Percentiles rank a stretch among this genome's conserved stretches.
phyloP scores from a whole-genome alignment of 2,113 vertebrate species.

The Oreochromis tanganicae region DNA sequence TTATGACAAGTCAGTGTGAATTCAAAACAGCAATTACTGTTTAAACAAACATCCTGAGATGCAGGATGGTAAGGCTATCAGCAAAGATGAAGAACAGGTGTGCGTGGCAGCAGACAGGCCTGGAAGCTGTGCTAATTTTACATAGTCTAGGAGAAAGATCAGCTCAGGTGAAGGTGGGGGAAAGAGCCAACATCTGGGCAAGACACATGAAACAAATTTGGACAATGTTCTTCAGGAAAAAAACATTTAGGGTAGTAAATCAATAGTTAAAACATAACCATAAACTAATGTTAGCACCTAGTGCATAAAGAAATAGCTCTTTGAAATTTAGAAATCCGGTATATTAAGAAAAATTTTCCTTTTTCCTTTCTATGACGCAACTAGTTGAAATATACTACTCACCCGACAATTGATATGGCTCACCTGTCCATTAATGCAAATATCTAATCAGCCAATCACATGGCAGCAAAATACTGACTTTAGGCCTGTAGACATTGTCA shows the following conservation, averaged over 20 bases:
- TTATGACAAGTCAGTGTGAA: not conserved
- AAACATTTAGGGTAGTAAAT: not conserved
- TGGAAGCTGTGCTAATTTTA: not conserved
- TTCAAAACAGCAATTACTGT: slow-evolving; percentile 11
- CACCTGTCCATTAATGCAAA: not conserved
- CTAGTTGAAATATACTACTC: not conserved
- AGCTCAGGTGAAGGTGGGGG: not conserved
- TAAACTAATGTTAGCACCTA: not conserved
- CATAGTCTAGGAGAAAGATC: not conserved
- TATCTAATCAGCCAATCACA: not conserved
- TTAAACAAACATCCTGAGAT: not conserved
- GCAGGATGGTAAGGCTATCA: slow-evolving; percentile 6
- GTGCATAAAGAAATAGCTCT: not conserved
- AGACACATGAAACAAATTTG: not conserved
- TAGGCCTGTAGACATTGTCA: not conserved
- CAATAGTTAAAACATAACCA: not conserved
- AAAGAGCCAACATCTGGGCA: slow-evolving; percentile 3
- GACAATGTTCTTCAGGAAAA: not conserved
- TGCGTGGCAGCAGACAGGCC: not conserved
- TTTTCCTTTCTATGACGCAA: not conserved
- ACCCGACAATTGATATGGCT: not conserved
- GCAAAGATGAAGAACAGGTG: slow-evolving; percentile 17
- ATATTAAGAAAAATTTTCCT: not conserved
- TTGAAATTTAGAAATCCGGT: not conserved
- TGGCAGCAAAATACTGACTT: not conserved